Evolutionary conservation across 2,797 vertebrate genomes (phyloP).

Genomic region (Gallinago nigripennis): DNA sequence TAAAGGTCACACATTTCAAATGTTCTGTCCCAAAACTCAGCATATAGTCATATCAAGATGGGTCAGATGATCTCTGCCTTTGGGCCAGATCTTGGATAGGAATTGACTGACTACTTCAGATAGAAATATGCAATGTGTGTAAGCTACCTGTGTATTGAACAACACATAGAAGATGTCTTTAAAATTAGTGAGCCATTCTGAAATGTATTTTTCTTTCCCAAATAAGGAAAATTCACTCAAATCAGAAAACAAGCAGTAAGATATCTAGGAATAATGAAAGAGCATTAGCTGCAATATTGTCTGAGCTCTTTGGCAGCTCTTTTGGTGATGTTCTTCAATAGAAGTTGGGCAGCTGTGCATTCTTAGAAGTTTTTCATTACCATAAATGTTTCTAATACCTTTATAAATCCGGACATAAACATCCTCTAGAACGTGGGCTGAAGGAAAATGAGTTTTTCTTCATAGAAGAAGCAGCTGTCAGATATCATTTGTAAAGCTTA

Average conservation of each 20-base stretch:
- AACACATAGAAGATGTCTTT: not conserved
- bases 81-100: not conserved
- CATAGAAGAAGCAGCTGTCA: not conserved
- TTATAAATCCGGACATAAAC: not conserved
- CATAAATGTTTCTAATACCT: not conserved
- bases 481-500: not conserved
- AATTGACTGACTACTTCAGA: not conserved
- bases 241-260: not conserved
- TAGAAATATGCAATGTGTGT: not conserved
- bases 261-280: not conserved
- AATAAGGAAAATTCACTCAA: not conserved
- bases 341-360: not conserved
- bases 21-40: not conserved
- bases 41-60: not conserved
- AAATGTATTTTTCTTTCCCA: not conserved
- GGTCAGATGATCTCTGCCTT: not conserved
- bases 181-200: not conserved
- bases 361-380: not conserved
- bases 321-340: not conserved
- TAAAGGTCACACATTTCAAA: not conserved
- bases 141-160: not conserved
- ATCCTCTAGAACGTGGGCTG: not conserved
- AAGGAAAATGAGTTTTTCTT: not conserved
- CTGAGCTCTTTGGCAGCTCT: not conserved
- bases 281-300: not conserved